Percentiles rank a stretch among this genome's conserved stretches.
Conservation (phyloP, 2,797 vertebrate species). For the Diplodus sargus region DNA sequence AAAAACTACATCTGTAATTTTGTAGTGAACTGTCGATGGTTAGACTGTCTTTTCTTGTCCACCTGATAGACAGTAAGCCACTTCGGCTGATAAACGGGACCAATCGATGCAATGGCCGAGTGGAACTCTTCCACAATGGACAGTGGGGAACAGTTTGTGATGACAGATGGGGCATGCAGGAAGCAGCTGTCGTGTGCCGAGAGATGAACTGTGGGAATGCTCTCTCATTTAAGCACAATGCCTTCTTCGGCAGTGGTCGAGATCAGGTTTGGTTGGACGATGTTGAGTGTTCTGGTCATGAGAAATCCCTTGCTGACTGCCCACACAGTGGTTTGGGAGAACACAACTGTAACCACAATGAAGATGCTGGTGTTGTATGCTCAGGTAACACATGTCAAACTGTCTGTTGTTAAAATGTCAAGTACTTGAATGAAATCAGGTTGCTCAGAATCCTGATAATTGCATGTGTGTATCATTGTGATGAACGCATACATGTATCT, state of each 20-base stretch:
- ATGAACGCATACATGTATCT: slow-evolving; percentile 7
- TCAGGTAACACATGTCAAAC: slow-evolving; percentile 54
- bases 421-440: not conserved
- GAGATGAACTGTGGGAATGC: slow-evolving; percentile 77
- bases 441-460: not conserved
- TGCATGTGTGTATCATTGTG: slow-evolving; percentile 7
- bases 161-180: slow-evolving; percentile 76
- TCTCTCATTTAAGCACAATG: slow-evolving; percentile 57
- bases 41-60: not conserved
- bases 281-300: slow-evolving; percentile 70
- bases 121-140: slow-evolving; percentile 72
- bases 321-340: slow-evolving; percentile 66
- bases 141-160: slow-evolving; percentile 81
- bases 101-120: slow-evolving; percentile 74
- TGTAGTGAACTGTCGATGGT: not conserved
- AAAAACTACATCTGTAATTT: not conserved
- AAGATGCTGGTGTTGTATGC: slow-evolving; percentile 79
- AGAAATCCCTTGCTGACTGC: slow-evolving; percentile 71
- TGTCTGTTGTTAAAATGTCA: slow-evolving; percentile 5
- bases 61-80: slow-evolving; percentile 62
- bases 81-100: slow-evolving; percentile 73
- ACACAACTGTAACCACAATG: slow-evolving; percentile 74
- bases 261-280: slow-evolving; percentile 74
- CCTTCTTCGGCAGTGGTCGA: slow-evolving; percentile 65
- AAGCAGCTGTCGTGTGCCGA: slow-evolving; percentile 71